These are phyloP conservation scores for Danio albolineatus DNA, from an alignment of 2,797 vertebrate genomes.

Conservation along the genomic window DNA sequence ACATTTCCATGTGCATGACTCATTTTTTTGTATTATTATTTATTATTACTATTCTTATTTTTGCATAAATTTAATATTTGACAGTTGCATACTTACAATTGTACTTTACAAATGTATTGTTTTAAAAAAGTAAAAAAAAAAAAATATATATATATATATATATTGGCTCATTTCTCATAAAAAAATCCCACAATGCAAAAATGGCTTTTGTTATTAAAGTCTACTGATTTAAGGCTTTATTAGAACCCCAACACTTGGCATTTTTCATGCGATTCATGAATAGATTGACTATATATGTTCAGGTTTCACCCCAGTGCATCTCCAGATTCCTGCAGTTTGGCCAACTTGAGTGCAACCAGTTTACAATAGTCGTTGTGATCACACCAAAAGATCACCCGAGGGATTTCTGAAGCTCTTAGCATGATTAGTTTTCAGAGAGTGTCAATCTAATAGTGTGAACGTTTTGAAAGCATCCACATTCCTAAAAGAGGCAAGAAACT, in stretches of 20 bases:
- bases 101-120: background rate
- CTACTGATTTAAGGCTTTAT: background rate
- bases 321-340: slow-evolving; percentile 6
- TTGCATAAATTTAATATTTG: background rate
- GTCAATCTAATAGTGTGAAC: background rate
- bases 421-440: slow-evolving; percentile 29
- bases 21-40: background rate
- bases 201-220: background rate
- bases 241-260: background rate
- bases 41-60: too few relatives aligned
- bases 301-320: background rate
- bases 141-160: too few relatives aligned
- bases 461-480: slow-evolving; percentile 9
- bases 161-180: background rate
- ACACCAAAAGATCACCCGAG: background rate
- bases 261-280: background rate
- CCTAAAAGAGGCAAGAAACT: slow-evolving; percentile 13
- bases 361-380: slow-evolving; percentile 7
- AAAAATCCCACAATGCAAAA: background rate
- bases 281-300: background rate
- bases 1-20: background rate
- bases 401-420: slow-evolving; percentile 19
- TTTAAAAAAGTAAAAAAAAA: too few relatives aligned
- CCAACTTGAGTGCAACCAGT: background rate
- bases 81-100: background rate